These are phyloP conservation scores for Ooceraea biroi DNA, from an alignment of 1,140 invertebrate genomes.

Conservation along the genomic window DNA sequence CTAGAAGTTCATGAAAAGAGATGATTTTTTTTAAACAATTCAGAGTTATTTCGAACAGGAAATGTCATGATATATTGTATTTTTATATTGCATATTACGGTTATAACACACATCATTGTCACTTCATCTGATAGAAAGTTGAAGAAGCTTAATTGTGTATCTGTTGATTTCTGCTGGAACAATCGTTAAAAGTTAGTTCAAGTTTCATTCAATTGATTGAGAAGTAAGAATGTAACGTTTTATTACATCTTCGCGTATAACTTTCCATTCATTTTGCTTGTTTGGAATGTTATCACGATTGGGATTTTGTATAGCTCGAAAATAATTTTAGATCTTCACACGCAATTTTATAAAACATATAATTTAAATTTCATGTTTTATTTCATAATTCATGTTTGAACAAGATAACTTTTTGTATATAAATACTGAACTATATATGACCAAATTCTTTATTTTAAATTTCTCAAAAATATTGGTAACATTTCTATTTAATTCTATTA, in stretches of 20 bases:
- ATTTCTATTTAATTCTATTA: constrained; percentile 36
- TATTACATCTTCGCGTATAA: not conserved
- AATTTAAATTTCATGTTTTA: not conserved
- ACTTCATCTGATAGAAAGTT: not conserved
- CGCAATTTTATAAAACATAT: constrained; percentile 8
- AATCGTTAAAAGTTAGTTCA: constrained; percentile 26
- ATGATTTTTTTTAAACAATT: no score
- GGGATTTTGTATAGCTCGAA: constrained; percentile 20
- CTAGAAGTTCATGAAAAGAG: no score
- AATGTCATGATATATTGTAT: no score
- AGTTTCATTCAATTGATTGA: constrained; percentile 6
- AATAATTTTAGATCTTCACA: not conserved
- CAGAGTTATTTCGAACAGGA: no score
- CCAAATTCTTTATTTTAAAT: not conserved
- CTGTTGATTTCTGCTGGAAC: not conserved
- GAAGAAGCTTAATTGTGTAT: constrained; percentile 4
- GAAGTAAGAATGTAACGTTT: not conserved
- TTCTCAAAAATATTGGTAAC: not conserved
- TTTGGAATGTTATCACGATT: not conserved
- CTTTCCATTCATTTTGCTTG: not conserved
- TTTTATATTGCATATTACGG: not conserved
- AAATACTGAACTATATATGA: no score
- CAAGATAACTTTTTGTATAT: no score
- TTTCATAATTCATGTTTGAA: no score
- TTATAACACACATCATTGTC: not conserved